Evolutionary conservation across 2,113 vertebrate genomes (phyloP).

Genomic region (Coptodon bakossiorum): DNA sequence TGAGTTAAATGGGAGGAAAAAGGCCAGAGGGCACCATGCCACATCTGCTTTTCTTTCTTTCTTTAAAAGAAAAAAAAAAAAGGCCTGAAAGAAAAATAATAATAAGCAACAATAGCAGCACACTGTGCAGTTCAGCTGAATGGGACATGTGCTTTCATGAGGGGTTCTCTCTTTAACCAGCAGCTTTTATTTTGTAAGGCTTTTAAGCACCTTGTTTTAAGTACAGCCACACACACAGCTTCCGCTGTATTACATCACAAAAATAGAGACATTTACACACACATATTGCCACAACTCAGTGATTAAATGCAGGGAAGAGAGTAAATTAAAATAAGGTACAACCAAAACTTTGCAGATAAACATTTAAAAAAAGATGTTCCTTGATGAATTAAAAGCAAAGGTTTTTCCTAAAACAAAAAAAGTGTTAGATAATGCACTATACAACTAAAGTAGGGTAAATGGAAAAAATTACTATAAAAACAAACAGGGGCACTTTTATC

Average conservation of each 20-base stretch:
- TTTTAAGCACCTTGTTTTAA: constrained; percentile 51
- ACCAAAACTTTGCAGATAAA: not conserved
- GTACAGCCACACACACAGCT: not conserved
- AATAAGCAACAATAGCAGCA: not conserved
- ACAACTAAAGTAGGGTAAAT: not conserved
- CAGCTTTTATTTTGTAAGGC: constrained; percentile 65
- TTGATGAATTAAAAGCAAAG: not conserved
- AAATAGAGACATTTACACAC: constrained; percentile 23
- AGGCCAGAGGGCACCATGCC: not conserved
- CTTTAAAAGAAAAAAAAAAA: not conserved
- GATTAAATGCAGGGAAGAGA: constrained; percentile 12
- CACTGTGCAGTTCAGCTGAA: not conserved
- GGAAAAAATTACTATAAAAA: not conserved
- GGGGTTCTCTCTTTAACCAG: constrained; percentile 30
- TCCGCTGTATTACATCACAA: constrained; percentile 15
- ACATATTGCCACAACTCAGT: not conserved
- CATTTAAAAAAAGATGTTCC: not conserved
- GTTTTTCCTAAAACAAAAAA: not conserved
- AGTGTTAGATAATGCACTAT: not conserved
- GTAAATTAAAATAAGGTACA: not conserved
- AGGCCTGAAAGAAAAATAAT: not conserved
- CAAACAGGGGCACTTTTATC: not conserved
- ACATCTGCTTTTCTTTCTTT: not conserved
- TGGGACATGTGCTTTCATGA: constrained; percentile 12
- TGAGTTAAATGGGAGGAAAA: constrained; percentile 4